phyloP scores from a whole-genome alignment of 2,113 vertebrate species.

The Larimichthys polyactis region DNA sequence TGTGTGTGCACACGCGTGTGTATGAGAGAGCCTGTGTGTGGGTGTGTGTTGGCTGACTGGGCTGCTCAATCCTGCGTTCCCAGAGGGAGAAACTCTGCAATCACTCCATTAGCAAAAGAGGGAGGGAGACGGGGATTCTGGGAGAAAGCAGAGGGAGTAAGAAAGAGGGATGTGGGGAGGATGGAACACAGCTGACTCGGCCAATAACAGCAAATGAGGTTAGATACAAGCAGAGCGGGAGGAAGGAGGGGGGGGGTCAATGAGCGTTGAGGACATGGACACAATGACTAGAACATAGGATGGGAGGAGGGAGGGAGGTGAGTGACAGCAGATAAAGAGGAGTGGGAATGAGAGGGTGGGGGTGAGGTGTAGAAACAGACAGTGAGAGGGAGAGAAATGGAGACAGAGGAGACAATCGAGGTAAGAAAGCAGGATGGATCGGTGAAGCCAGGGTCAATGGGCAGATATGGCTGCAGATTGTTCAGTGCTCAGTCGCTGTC shows the following conservation, averaged over 20 bases:
- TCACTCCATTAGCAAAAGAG: slow-evolving; percentile 83
- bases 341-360: slow-evolving; percentile 31
- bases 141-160: slow-evolving; percentile 23
- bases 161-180: slow-evolving; percentile 41
- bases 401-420: slow-evolving; percentile 65
- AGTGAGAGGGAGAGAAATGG: slow-evolving; percentile 58
- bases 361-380: slow-evolving; percentile 42
- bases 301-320: slow-evolving; percentile 60
- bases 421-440: slow-evolving; percentile 69
- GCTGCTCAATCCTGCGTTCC: slow-evolving; percentile 68
- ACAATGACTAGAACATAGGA: slow-evolving; percentile 72
- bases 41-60: slow-evolving; percentile 44
- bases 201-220: slow-evolving; percentile 86
- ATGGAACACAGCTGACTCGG: slow-evolving; percentile 81
- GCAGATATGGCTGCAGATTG: slow-evolving; percentile 69
- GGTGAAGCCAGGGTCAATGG: slow-evolving; percentile 59
- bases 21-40: slow-evolving; percentile 29
- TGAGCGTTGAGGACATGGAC: slow-evolving; percentile 71
- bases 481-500: slow-evolving; percentile 46
- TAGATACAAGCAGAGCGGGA: slow-evolving; percentile 74
- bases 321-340: slow-evolving; percentile 78
- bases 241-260: slow-evolving; percentile 58
- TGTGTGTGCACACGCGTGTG: slow-evolving; percentile 17
- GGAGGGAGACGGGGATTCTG: slow-evolving; percentile 52
- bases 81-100: slow-evolving; percentile 80